phyloP scores from a whole-genome alignment of 2,888 invertebrate genomes.

The Tetanocera ferruginea region DNA sequence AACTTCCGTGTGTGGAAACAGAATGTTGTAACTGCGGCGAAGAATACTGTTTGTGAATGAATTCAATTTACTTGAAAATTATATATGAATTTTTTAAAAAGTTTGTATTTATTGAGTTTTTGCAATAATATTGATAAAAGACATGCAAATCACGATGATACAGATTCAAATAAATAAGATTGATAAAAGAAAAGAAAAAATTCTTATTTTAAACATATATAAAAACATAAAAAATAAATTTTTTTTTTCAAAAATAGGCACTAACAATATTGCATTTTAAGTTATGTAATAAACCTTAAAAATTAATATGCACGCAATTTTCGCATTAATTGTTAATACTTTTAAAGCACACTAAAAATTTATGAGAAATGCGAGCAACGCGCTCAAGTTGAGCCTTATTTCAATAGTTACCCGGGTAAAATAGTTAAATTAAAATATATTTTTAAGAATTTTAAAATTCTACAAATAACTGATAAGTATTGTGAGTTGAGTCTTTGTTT shows the following conservation, averaged over 20 bases:
- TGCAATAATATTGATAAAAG: slow-evolving; percentile 9
- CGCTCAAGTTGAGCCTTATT: not conserved
- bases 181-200: not conserved
- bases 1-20: slow-evolving; percentile 77
- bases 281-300: slow-evolving; percentile 27
- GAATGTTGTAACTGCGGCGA: slow-evolving; percentile 65
- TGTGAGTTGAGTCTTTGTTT: no score
- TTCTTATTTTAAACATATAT: not conserved
- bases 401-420: not conserved
- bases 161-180: not conserved
- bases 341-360: slow-evolving; percentile 22
- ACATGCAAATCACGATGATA: not conserved
- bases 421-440: not conserved
- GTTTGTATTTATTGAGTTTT: slow-evolving; percentile 1
- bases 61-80: slow-evolving; percentile 15
- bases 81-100: not conserved
- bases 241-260: slow-evolving; percentile 55
- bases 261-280: slow-evolving; percentile 66
- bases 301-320: slow-evolving; percentile 23
- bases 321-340: slow-evolving; percentile 9
- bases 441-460: not conserved
- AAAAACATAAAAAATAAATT: not conserved
- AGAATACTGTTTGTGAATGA: slow-evolving; percentile 69
- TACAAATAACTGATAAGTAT: slow-evolving; percentile 5
- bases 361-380: slow-evolving; percentile 6